Base-by-base conservation (phyloP, 2,797 vertebrate species). In the Naso thynnoides region DNA sequence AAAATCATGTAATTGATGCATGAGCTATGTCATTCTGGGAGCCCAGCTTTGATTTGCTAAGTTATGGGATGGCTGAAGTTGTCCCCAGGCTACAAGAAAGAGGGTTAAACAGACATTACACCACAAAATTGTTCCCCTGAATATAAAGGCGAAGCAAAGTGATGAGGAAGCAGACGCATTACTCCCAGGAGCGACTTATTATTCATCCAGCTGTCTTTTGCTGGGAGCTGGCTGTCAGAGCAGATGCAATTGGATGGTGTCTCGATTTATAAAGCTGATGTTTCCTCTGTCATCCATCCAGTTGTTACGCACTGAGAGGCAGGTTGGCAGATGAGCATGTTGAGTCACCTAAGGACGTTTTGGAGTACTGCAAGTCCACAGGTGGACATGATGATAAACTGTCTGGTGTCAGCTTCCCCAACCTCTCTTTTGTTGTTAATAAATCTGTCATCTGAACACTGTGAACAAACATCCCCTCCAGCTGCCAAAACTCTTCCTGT, bases 201-300 rank as follows among this genome's bases (percentile, higher is more conserved):
- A 81, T 88, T 82, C 59, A 70, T 60, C 72, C 48, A 68, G 52
- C 56, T 41, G 55, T 69, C 64, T 75, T 69, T 36, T 31, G 29
- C 67, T 59, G 14, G 53, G 41, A 75, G 79, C 53, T 54, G 56
- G 24, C 73, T 62, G 54, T 74, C 67, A 33, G 52, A 75, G 64
- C 69, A 79, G 70, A 77, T 47, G 54, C 67, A 76, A 47, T 55
- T 58, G 15, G 38, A 57, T n/a, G 39, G 56, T 26, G 19, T 60
- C 50, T 55, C 6, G n/a, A 62, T 89, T 86, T 55, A 73, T 72
- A 65, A 70, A n/a, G 23, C 11, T 9, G 42, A 42, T 2, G 15
- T 73, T 83, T 71, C 27, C 70, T 61, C 47, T 23, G 31, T 59
- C 68, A 66, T 64, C 64, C 60, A 29, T 71, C 27, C 38, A 61